Evolutionary conservation across 2,888 invertebrate genomes (phyloP), one percentile per base, ranked within the genome.

Genomic region (Micoletzkya japonica): DNA sequence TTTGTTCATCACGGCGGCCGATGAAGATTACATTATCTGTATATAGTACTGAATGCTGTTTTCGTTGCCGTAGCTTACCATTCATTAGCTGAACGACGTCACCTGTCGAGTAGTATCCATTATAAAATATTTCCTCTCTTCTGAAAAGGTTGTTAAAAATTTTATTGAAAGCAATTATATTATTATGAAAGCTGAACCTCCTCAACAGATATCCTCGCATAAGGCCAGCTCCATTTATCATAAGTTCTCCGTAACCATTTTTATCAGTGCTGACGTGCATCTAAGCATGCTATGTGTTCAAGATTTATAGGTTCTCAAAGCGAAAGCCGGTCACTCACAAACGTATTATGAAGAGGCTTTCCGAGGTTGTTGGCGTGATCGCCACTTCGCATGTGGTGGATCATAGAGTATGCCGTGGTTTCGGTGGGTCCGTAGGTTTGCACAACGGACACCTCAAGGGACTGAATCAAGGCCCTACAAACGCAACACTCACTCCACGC

Each of bases 371-470:
- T 73, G 44, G 81, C 70, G 20, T 68, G 36, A 70, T 83, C 81
- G 2, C 73, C 71, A 7, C 32, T 52, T 30, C 49, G 73, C 80
- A 83, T 81, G 14, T 61, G 52, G 54, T 72, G 69, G 0, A 73
- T 44, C 52, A 83, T 44, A n/a, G 73, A 72, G 56, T 78, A 83
- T 2, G 79, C 76, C 6, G 83, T 83, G 17, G 81, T 81, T 60
- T 83, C 83, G 0, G 83, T 83, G 0, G 83, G 83, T 17, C 83
- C 83, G 61, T 83, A 83, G 58, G 81, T 82, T 59, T 83, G 83
- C 30, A 81, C 72, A 44, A 44, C 44, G 20, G 44, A 44, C 20
- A 44, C 44, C 44, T 44, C 20, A 14, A 10, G 20, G 44, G 44
- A 44, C 14, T 44, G 14, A 44, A 17, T 44, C 14, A 14, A 14